Evolutionary conservation across 2,113 vertebrate species (phyloP), one percentile per base, ranked within the genome.

Genomic region (Brevimyrus niger): DNA sequence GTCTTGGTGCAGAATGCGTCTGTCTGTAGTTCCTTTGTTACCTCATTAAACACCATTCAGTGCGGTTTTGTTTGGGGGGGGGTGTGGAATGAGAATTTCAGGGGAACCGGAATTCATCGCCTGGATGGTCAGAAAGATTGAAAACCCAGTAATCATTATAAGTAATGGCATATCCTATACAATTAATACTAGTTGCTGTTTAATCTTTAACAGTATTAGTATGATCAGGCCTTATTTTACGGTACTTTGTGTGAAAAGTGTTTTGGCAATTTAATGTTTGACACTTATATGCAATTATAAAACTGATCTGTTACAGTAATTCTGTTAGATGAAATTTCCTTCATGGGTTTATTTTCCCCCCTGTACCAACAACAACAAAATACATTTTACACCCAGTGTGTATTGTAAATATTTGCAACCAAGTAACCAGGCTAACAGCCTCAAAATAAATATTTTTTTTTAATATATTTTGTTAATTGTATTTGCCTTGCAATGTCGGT

Each of bases 151-250:
- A 38, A 17, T 76, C 3, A 38, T 73, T 2, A 4, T 76, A 42
- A 76, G 73, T 42, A 38, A 76, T 2, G 4, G 73, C 83, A n/a
- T 48, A 50, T 47, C 83, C 47, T 50, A 13, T 47, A 17, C 83
- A 13, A 23, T 50, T 85, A 47, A 86, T 86, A 48, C 83, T 27
- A 86, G 83, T 86, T 85, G 73, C 73, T 38, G 73, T 76, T 76
- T 80, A 35, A 38, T 80, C n/a, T 31, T 17, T 83, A 84, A 44
- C 44, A 86, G 83, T 86, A 47, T 86, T 86, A n/a, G 83, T 86
- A 8, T 86, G 27, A 2, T 86, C 83, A 27, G 47, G 83, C 83
- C n/a, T 27, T 21, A 10, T 86, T 86, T 50, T 50, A 27, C 3
- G 3, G 46, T 42, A 47, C 23, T 46, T 21, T 84, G 73, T 80